Evolutionary conservation across 2,113 vertebrate species (phyloP), one percentile per base, ranked within the genome.

Genomic region (Arenaria interpres): DNA sequence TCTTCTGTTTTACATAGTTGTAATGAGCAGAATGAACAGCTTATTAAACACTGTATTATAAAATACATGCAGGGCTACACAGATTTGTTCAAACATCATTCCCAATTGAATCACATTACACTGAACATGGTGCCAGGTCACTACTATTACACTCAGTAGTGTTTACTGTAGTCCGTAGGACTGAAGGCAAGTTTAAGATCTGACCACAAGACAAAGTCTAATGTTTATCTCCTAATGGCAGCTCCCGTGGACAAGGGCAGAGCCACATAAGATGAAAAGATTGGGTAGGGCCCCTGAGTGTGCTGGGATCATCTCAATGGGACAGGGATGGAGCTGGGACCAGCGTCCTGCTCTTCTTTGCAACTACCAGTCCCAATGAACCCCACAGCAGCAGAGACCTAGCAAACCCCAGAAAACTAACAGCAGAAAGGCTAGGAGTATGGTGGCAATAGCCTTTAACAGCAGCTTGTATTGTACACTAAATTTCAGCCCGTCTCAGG

Each of bases 251-350:
- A 30, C 20, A 4, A 48, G 27, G 27, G 14, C 12, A 81, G 22
- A 91, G 18, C 10, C 33, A 20, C 8, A 7, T 3, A 43, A 69
- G 48, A 7, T 33, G 35, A 1, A 50, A 53, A 74, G 43, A 8
- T 7, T 20, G 30, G 4, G 48, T 35, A 56, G 18, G 73, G 30
- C 9, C 27, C 19, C 46, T 28, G 78, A 57, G 37, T 32, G 8
- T 3, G 2, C 13, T 72, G 57, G 6, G 41, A 37, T 2, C 35
- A n/a, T 4, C 64, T 33, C 14, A 0, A 0, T 1, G 12, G 90
- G 53, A 21, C 43, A 54, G 50, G 14, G 24, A 18, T 13, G 10
- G 24, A 68, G 43, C 30, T 35, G 39, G 57, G 37, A 71, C 2
- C 48, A 62, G 4, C 3, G 43, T 51, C 20, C 50, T 35, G 10